Evolutionary conservation across 2,797 vertebrate species (phyloP).

Genomic region (Aeoliscus strigatus): DNA sequence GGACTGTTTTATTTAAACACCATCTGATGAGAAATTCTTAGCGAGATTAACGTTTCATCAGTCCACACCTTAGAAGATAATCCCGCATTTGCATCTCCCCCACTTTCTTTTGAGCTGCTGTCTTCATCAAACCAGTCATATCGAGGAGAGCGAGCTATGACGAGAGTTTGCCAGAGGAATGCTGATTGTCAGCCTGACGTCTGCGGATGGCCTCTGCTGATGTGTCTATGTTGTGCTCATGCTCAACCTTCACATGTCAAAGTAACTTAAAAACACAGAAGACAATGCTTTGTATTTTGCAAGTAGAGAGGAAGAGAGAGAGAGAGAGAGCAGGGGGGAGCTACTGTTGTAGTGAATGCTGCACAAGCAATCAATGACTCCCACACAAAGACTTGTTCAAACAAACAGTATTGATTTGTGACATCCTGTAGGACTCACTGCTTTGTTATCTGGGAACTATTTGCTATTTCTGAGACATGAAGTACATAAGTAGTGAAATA

Average conservation of each 20-base stretch:
- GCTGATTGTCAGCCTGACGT: slow-evolving; percentile 33
- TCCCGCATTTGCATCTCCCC: too few relatives aligned
- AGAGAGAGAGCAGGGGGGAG: slow-evolving; percentile 23
- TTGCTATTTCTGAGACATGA: slow-evolving; percentile 15
- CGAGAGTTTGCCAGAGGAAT: slow-evolving; percentile 27
- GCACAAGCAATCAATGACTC: slow-evolving; percentile 58
- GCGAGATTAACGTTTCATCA: too few relatives aligned
- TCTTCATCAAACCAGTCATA: slow-evolving; percentile 43
- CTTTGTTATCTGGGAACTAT: slow-evolving; percentile 35
- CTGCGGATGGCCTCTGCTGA: slow-evolving; percentile 21
- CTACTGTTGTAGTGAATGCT: slow-evolving; percentile 27
- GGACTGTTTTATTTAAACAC: too few relatives aligned
- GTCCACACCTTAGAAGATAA: too few relatives aligned
- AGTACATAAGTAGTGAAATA: slow-evolving; percentile 14
- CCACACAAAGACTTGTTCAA: slow-evolving; percentile 42
- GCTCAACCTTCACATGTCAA: slow-evolving; percentile 15
- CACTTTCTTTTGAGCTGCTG: too few relatives aligned
- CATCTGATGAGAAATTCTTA: too few relatives aligned
- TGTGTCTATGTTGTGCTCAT: slow-evolving; percentile 24
- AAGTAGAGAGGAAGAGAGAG: slow-evolving; percentile 47
- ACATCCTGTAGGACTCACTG: slow-evolving; percentile 26
- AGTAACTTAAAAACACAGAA: slow-evolving; percentile 52
- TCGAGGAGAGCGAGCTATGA: too few relatives aligned
- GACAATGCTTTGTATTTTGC: slow-evolving; percentile 34
- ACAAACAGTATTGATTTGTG: slow-evolving; percentile 52